Conservation (phyloP, 2,113 vertebrate genomes). For the Heterotis niloticus region DNA sequence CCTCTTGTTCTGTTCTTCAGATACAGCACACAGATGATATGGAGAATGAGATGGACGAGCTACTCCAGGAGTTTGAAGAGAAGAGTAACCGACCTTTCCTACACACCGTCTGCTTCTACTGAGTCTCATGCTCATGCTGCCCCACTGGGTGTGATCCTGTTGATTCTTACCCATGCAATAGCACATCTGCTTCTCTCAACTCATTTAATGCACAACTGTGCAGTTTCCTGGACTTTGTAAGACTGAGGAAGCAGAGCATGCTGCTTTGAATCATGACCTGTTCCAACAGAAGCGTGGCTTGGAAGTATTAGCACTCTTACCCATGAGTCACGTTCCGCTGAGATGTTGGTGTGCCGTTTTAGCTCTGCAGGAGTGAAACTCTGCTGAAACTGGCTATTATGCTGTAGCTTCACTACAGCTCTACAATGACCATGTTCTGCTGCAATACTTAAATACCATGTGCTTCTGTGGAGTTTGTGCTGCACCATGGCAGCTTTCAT, state of each 20-base stretch:
- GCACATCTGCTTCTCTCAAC: neutral
- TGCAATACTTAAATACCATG: neutral
- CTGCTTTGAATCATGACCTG: neutral
- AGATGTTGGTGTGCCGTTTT: no score
- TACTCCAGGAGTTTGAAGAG: slow-evolving; percentile 97
- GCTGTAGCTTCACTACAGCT: neutral
- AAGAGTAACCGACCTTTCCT: slow-evolving; percentile 92
- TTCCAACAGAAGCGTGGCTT: no score
- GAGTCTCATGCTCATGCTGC: slow-evolving; percentile 38
- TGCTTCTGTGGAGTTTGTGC: neutral
- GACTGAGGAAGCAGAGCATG: neutral
- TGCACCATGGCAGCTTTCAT: neutral
- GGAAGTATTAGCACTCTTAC: slow-evolving; percentile 6
- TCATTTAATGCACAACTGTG: neutral
- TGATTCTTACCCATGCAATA: neutral
- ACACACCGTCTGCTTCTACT: slow-evolving; percentile 97
- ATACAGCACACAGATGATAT: slow-evolving; percentile 96
- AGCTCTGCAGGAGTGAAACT: neutral
- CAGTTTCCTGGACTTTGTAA: neutral
- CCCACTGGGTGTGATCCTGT: neutral
- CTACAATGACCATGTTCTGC: neutral
- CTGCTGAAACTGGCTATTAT: neutral
- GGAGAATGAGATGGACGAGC: slow-evolving; percentile 97
- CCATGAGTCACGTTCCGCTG: neutral
- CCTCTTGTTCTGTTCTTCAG: slow-evolving; percentile 48